These are phyloP conservation scores for Petrophora chlorosata DNA, from an alignment of 2,888 invertebrate genomes.

Conservation along the genomic window DNA sequence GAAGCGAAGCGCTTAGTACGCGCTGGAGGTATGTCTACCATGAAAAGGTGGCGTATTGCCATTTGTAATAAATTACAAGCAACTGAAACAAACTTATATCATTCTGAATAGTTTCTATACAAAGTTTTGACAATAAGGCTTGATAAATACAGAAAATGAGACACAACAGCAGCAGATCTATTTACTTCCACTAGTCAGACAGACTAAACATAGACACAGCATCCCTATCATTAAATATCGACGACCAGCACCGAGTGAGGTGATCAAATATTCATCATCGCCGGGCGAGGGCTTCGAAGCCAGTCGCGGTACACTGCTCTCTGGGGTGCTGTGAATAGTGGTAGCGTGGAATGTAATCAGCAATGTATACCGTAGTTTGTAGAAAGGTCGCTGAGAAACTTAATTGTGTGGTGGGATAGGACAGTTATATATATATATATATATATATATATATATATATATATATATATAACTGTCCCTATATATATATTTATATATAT, in stretches of 20 bases:
- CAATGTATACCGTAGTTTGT: slow-evolving; percentile 39
- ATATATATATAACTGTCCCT: too few species aligned
- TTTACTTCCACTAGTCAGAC: not conserved
- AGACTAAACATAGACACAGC: not conserved
- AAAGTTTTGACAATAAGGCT: too few species aligned
- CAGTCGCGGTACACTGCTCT: slow-evolving; percentile 45
- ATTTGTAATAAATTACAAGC: too few species aligned
- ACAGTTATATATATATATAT: too few species aligned
- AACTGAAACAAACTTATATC: too few species aligned
- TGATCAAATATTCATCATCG: slow-evolving; percentile 46
- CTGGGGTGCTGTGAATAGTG: slow-evolving; percentile 44
- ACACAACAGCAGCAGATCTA: not conserved
- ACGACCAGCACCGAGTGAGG: slow-evolving; percentile 39
- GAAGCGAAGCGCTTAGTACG: too few species aligned
- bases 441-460: too few species aligned
- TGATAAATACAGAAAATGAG: not conserved
- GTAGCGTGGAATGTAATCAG: slow-evolving; percentile 42
- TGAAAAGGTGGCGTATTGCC: too few species aligned
- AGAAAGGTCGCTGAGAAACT: slow-evolving; percentile 2
- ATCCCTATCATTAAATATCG: slow-evolving; percentile 38
- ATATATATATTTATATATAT: too few species aligned
- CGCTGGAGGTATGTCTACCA: too few species aligned
- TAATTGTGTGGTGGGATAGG: not conserved
- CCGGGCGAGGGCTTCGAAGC: slow-evolving; percentile 35
- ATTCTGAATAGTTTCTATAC: too few species aligned